These are phyloP conservation scores for Lasaia peninsularis DNA, from an alignment of 1,140 invertebrate species.

Conservation along the genomic window DNA sequence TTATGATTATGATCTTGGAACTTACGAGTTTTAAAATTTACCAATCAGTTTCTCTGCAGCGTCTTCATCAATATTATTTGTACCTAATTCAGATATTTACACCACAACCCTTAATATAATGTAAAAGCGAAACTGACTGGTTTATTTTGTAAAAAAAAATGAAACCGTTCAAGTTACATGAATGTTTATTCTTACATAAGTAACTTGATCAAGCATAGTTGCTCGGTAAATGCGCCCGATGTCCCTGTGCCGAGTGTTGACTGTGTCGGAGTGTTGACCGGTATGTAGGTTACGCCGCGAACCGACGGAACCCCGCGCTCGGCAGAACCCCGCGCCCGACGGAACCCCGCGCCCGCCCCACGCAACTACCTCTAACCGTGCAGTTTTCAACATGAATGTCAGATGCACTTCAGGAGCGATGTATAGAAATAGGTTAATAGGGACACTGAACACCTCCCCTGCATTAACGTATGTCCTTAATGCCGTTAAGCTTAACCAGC, in stretches of 20 bases:
- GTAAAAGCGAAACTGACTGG: too few relatives aligned
- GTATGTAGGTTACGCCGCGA: constrained; percentile 72
- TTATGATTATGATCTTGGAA: too few relatives aligned
- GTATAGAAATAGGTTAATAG: constrained; percentile 57
- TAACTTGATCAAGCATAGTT: constrained; percentile 45
- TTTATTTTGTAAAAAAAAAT: too few relatives aligned
- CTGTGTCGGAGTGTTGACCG: constrained; percentile 75
- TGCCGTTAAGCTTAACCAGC: not conserved
- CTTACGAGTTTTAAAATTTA: too few relatives aligned
- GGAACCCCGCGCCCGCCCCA: constrained; percentile 37
- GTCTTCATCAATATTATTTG: too few relatives aligned
- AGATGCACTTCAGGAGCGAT: constrained; percentile 55
- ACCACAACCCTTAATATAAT: too few relatives aligned
- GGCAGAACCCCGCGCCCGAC: too few relatives aligned
- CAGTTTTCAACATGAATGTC: constrained; percentile 68
- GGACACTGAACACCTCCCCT: constrained; percentile 33
- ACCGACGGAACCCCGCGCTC: constrained; percentile 34
- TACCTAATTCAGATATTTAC: too few relatives aligned
- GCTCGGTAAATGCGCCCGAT: constrained; percentile 53
- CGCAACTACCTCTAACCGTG: constrained; percentile 67
- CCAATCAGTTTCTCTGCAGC: too few relatives aligned
- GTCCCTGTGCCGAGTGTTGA: constrained; percentile 76
- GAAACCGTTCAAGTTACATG: too few relatives aligned
- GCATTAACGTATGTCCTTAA: constrained; percentile 11
- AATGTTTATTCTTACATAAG: too few relatives aligned